phyloP scores from a whole-genome alignment of 2,113 vertebrate genomes.

The Odontophorus gujanensis region DNA sequence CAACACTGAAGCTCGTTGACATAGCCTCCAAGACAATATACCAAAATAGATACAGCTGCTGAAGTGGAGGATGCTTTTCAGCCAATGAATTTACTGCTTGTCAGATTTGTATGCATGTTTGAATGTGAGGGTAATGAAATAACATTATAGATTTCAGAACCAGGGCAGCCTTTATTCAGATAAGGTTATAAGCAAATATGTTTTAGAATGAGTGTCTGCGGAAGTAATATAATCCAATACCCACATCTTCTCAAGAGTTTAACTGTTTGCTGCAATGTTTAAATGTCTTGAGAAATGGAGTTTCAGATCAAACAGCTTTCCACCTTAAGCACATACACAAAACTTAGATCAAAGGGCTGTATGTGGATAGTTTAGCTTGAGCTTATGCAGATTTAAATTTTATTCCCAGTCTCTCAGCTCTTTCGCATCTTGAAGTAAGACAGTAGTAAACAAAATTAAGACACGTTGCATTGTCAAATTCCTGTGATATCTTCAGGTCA shows the following conservation, averaged over 20 bases:
- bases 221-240: not conserved
- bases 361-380: too few relatives aligned
- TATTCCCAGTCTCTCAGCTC: not conserved
- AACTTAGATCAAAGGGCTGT: not conserved
- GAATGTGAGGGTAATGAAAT: slow-evolving; percentile 58
- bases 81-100: slow-evolving; percentile 46
- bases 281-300: not conserved
- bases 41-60: slow-evolving; percentile 59
- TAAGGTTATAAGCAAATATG: slow-evolving; percentile 48
- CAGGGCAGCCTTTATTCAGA: slow-evolving; percentile 46
- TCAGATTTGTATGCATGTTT: slow-evolving; percentile 51
- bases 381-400: not conserved
- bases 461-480: not conserved
- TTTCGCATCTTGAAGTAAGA: not conserved
- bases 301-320: not conserved
- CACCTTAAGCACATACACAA: not conserved
- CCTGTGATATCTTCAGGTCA: not conserved
- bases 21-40: slow-evolving; percentile 52
- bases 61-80: slow-evolving; percentile 54
- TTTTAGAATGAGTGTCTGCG: slow-evolving; percentile 31
- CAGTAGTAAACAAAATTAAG: not conserved
- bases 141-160: slow-evolving; percentile 58
- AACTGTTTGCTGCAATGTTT: slow-evolving; percentile 33
- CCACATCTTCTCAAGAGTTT: not conserved
- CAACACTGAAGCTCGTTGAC: slow-evolving; percentile 1